Evolutionary conservation across 2,888 invertebrate species (phyloP).

Genomic region (Labia minor): DNA sequence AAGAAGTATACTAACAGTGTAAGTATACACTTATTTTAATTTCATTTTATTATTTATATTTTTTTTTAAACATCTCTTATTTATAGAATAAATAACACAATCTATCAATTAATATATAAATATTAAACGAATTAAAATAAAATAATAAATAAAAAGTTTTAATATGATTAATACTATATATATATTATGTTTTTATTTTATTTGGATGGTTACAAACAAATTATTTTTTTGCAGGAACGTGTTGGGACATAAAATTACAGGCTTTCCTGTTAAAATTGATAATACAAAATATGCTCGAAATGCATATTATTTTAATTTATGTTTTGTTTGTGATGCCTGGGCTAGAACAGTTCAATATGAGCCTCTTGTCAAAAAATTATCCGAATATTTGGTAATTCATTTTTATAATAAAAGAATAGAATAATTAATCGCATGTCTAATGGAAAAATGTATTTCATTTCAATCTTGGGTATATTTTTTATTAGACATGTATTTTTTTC

Average conservation of each 20-base stretch:
- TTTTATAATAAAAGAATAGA: not conserved
- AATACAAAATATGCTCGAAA: slow-evolving; percentile 82
- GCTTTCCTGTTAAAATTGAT: slow-evolving; percentile 83
- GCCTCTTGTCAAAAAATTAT: slow-evolving; percentile 84
- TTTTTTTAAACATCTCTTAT: no score
- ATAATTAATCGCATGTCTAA: no score
- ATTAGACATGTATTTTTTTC: no score
- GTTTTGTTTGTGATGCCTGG: slow-evolving; percentile 85
- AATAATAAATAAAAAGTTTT: not conserved
- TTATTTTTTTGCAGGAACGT: slow-evolving; percentile 47
- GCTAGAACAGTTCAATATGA: slow-evolving; percentile 87
- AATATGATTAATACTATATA: not conserved
- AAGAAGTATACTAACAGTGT: slow-evolving; percentile 82
- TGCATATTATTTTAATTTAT: slow-evolving; percentile 89
- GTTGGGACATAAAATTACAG: slow-evolving; percentile 76
- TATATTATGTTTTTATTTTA: slow-evolving; percentile 14
- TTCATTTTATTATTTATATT: not conserved
- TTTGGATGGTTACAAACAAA: not conserved
- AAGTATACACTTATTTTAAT: slow-evolving; percentile 37
- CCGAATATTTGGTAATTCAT: slow-evolving; percentile 69
- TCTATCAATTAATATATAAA: not conserved
- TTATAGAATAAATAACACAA: no score
- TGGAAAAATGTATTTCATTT: no score
- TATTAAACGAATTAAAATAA: not conserved
- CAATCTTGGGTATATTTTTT: no score